These are phyloP conservation scores for Prietella phreatophila DNA, from an alignment of 2,113 vertebrate species.

Conservation along the genomic window DNA sequence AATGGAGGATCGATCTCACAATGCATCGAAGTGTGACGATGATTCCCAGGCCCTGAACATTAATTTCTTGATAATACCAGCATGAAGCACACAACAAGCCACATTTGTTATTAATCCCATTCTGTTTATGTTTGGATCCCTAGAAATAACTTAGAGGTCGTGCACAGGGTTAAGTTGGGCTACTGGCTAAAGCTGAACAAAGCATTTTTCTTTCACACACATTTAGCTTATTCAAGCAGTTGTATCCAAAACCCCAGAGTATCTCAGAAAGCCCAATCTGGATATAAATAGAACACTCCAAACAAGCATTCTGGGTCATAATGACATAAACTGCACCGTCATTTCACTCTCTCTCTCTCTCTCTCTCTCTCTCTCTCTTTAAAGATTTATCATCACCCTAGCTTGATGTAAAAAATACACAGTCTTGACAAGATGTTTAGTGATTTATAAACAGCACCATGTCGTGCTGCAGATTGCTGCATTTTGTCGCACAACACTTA, in stretches of 20 bases:
- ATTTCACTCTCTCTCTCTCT: not conserved
- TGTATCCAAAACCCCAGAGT: conserved; percentile 12
- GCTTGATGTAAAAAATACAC: conserved; percentile 31
- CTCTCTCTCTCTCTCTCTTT: conserved; percentile 1
- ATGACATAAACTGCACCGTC: conserved; percentile 11
- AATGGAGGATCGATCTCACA: not conserved
- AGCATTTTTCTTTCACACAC: not conserved
- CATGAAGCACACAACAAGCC: not conserved
- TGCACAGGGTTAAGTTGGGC: conserved; percentile 5
- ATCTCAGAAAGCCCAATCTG: conserved; percentile 1
- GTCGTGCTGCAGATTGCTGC: conserved; percentile 28
- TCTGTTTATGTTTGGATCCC: not conserved
- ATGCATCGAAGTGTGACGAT: not conserved
- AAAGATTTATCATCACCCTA: conserved; percentile 40
- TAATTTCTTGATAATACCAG: not conserved
- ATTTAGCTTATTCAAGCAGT: conserved; percentile 5
- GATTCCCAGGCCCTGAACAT: not conserved
- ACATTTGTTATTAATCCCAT: not conserved
- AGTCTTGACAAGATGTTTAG: conserved; percentile 31
- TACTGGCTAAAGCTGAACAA: not conserved
- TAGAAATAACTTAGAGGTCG: not conserved
- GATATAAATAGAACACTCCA: conserved; percentile 25
- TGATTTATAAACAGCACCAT: conserved; percentile 49
- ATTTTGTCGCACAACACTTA: conserved; percentile 55
- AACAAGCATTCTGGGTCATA: conserved; percentile 9